phyloP scores from a whole-genome alignment of 2,113 vertebrate species.

The Lepidiolamprologus cunningtoni region DNA sequence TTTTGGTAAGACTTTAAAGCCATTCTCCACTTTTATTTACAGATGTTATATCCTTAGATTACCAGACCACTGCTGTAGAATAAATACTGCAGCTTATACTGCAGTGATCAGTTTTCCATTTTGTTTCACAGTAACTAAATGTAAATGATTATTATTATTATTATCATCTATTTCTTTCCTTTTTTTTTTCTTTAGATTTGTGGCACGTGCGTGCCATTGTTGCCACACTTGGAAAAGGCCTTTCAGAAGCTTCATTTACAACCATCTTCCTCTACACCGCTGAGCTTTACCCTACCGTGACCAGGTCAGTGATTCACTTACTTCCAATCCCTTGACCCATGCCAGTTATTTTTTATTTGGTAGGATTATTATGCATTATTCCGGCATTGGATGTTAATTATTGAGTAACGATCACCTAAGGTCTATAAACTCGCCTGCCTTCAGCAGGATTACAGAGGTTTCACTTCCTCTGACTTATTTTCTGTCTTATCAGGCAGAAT shows the following conservation, averaged over 20 bases:
- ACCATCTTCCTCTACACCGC: conserved; percentile 74
- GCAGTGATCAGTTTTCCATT: not conserved
- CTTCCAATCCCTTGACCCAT: not conserved
- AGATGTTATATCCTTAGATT: not conserved
- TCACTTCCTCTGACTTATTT: not conserved
- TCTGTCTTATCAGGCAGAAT: conserved; percentile 67
- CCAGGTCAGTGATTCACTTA: conserved; percentile 66
- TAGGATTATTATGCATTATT: not conserved
- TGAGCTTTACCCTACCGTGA: conserved; percentile 80
- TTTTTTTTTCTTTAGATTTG: not conserved
- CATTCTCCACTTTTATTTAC: not conserved
- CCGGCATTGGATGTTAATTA: not conserved
- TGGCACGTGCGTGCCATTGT: conserved; percentile 54
- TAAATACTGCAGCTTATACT: not conserved
- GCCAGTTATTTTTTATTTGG: not conserved
- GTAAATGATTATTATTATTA: not conserved
- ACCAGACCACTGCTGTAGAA: not conserved
- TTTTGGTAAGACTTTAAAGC: not conserved
- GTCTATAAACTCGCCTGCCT: accelerated
- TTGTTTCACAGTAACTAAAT: not conserved
- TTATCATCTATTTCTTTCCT: not conserved
- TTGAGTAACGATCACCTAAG: not conserved
- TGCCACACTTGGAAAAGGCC: conserved; percentile 72
- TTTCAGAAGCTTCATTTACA: conserved; percentile 80
- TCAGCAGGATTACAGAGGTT: not conserved